These are phyloP conservation scores for Sminthopsis crassicaudata DNA, from an alignment of 2,113 vertebrate genomes.

Conservation along the genomic window DNA sequence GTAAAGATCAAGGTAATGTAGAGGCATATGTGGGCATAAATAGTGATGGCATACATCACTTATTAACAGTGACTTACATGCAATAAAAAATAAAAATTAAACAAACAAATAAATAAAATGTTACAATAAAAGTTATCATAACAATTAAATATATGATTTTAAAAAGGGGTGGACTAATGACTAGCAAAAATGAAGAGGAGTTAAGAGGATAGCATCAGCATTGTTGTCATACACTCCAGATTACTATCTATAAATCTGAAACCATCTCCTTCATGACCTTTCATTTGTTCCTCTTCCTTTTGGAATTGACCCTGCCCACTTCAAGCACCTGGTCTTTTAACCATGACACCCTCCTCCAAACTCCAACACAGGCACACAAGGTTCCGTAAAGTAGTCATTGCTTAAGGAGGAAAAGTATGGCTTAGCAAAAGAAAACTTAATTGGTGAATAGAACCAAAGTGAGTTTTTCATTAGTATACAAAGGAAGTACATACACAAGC, in stretches of 20 bases:
- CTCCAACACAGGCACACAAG: not conserved
- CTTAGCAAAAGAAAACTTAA: not conserved
- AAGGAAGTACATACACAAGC: not conserved
- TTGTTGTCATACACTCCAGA: not conserved
- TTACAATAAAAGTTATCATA: not conserved
- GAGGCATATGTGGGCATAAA: not conserved
- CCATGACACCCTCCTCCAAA: too few relatives aligned
- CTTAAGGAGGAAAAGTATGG: not conserved
- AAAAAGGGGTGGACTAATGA: not conserved
- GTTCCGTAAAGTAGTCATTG: not conserved
- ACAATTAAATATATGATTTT: not conserved
- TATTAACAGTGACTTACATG: not conserved
- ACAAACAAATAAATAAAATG: not conserved
- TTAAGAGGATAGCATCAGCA: not conserved
- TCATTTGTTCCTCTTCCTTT: not conserved
- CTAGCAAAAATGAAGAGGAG: not conserved
- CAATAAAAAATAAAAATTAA: too few relatives aligned
- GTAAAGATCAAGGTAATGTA: not conserved
- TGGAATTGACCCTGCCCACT: not conserved
- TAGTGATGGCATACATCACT: not conserved
- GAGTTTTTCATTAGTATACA: not conserved
- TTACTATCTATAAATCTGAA: not conserved
- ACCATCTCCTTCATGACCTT: not conserved
- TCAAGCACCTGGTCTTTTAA: not conserved
- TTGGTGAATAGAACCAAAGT: not conserved